Evolutionary conservation across 2,113 vertebrate species (phyloP).

Genomic region (Corydoras maculifer): DNA sequence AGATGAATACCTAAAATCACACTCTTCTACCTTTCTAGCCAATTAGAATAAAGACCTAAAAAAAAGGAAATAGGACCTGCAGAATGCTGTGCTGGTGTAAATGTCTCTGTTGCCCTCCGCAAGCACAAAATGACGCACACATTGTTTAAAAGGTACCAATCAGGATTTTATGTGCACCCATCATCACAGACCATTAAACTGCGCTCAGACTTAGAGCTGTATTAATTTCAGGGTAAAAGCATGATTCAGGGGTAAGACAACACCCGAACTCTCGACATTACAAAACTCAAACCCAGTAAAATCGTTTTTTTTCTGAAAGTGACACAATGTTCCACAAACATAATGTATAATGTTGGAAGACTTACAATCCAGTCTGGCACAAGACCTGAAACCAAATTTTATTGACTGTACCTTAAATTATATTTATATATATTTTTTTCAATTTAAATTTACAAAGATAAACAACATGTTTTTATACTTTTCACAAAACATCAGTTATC

Average conservation of each 20-base stretch:
- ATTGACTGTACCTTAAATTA: too few species aligned
- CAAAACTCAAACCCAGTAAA: neutral
- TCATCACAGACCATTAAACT: slow-evolving; percentile 60
- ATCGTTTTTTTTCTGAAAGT: neutral
- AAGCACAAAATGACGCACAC: neutral
- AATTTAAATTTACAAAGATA: neutral
- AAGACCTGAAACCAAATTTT: too few species aligned
- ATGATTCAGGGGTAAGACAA: slow-evolving; percentile 49
- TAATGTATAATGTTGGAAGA: too few species aligned
- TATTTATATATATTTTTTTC: too few species aligned
- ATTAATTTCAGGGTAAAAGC: slow-evolving; percentile 56
- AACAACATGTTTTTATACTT: slow-evolving; percentile 14
- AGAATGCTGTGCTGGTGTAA: neutral
- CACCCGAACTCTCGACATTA: slow-evolving; percentile 54
- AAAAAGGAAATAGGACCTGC: too few species aligned
- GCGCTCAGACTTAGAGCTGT: slow-evolving; percentile 48
- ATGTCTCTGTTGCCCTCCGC: neutral
- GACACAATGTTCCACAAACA: too few species aligned
- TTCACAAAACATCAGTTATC: slow-evolving; percentile 44
- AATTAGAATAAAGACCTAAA: too few species aligned
- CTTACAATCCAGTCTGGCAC: too few species aligned
- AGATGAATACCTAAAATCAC: too few species aligned
- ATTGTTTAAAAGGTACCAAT: slow-evolving; percentile 51
- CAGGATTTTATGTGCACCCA: slow-evolving; percentile 49
- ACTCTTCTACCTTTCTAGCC: too few species aligned